phyloP scores from a whole-genome alignment of 2,113 vertebrate genomes.

The Nyctereutes procyonoides region DNA sequence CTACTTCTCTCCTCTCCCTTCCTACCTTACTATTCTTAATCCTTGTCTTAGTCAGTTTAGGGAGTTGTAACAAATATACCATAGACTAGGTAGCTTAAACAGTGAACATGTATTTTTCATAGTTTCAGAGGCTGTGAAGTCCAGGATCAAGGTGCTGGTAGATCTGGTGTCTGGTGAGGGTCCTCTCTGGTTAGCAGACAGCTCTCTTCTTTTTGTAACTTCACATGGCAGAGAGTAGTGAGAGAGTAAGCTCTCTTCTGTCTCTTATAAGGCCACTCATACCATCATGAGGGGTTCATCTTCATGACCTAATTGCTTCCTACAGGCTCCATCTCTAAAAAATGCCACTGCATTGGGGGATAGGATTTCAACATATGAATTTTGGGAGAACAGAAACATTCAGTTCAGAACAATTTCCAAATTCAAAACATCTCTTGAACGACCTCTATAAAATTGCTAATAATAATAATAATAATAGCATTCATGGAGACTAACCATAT shows the following conservation, averaged over 20 bases:
- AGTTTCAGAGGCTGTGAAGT: background rate
- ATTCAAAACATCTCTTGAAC: background rate
- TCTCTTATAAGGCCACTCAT: background rate
- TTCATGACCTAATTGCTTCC: background rate
- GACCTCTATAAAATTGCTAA: background rate
- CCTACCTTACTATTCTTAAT: background rate
- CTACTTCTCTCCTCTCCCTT: background rate
- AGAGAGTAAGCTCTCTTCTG: background rate
- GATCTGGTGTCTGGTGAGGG: background rate
- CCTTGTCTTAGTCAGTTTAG: background rate
- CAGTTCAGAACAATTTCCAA: no score
- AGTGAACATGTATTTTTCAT: background rate
- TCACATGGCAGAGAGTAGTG: background rate
- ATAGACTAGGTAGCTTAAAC: background rate
- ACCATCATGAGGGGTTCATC: background rate
- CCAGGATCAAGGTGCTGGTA: background rate
- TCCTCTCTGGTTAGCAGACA: no score
- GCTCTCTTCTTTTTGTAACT: background rate
- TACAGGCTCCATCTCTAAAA: background rate
- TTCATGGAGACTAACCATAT: background rate
- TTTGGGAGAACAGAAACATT: background rate
- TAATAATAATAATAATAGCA: background rate
- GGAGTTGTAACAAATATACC: background rate
- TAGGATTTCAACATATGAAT: background rate
- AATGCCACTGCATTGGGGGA: background rate